phyloP scores from a whole-genome alignment of 2,113 vertebrate genomes.

The Redunca redunca region DNA sequence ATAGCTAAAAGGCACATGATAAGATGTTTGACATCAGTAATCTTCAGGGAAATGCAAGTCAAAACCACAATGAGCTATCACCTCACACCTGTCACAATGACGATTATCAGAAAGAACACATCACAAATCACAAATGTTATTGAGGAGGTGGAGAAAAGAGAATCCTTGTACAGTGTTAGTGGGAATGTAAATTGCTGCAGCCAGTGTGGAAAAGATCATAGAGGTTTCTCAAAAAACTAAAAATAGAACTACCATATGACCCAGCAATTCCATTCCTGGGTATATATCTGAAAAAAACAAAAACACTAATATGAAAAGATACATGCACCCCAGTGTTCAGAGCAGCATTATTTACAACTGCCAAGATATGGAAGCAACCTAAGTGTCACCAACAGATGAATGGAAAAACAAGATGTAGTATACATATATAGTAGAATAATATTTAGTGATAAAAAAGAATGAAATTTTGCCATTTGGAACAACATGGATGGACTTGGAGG shows the following conservation, averaged over 20 bases:
- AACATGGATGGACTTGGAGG: neutral
- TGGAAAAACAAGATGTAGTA: neutral
- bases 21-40: neutral
- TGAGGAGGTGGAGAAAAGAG: neutral
- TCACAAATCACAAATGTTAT: neutral
- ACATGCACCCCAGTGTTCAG: neutral
- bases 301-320: neutral
- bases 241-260: neutral
- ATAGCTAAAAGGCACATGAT: neutral
- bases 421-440: neutral
- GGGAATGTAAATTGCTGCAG: neutral
- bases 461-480: neutral
- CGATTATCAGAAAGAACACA: neutral
- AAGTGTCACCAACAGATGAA: neutral
- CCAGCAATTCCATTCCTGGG: neutral
- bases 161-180: neutral
- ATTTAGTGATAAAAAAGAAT: neutral
- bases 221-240: neutral
- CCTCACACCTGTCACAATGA: neutral
- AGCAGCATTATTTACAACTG: neutral
- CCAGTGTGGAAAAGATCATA: neutral
- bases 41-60: neutral
- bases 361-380: neutral
- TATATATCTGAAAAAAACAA: neutral
- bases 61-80: neutral